Conservation (phyloP, 1,140 invertebrate genomes). For the Reticulitermes speratus region DNA sequence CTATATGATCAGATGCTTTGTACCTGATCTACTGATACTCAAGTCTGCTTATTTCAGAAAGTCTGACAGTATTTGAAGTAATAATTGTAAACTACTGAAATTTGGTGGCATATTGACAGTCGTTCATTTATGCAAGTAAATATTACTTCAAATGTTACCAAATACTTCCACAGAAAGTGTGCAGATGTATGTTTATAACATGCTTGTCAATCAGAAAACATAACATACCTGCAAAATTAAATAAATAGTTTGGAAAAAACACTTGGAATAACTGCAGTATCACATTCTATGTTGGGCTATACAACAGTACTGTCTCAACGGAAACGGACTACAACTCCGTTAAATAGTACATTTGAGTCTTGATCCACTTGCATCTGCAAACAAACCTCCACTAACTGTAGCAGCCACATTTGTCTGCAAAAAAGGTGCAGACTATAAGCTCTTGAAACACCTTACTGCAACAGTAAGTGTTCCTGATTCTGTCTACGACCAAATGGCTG, state of each 20-base stretch:
- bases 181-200: neutral
- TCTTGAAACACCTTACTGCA: neutral
- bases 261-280: conserved; percentile 1
- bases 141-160: conserved; percentile 9
- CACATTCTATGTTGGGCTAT: neutral
- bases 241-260: conserved; percentile 13
- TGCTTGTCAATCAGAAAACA: neutral
- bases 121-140: neutral
- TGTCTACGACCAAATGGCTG: conserved; percentile 3
- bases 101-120: neutral
- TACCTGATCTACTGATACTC: neutral
- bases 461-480: neutral
- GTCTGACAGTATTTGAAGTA: neutral
- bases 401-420: conserved; percentile 3
- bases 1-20: neutral
- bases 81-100: neutral
- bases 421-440: neutral
- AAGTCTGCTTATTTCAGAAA: neutral
- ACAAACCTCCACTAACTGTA: neutral
- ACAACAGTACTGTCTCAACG: neutral
- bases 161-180: conserved; percentile 1
- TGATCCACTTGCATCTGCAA: neutral
- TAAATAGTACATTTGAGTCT: neutral
- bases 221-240: neutral
- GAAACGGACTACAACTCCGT: neutral